A percentile compares a stretch with the other conserved stretches of the same genome.
Evolutionary conservation across 2,113 vertebrate species (phyloP).

Genomic region (Cololabis saira): DNA sequence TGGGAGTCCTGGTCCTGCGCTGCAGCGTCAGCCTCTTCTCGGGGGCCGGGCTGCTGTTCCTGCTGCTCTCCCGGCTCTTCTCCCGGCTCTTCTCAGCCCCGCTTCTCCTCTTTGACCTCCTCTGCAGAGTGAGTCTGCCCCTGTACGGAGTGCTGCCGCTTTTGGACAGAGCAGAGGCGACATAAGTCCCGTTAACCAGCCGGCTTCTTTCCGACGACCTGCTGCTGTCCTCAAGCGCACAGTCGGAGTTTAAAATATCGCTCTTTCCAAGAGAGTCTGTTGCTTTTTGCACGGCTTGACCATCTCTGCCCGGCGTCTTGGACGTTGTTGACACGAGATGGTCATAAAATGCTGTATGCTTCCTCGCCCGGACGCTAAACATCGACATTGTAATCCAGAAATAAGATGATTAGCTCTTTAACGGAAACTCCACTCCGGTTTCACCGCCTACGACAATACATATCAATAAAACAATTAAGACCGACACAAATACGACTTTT

Average conservation of each 20-base stretch:
- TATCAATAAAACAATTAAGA: neutral
- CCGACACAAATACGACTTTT: neutral
- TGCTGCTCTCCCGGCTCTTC: constrained; percentile 39
- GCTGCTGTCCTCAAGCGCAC: constrained; percentile 37
- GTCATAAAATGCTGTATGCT: constrained; percentile 71
- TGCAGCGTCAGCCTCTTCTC: constrained; percentile 79
- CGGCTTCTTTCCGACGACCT: constrained; percentile 61
- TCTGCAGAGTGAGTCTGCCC: constrained; percentile 81
- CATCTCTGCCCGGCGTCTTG: constrained; percentile 43
- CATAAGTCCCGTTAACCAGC: constrained; percentile 84
- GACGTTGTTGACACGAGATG: constrained; percentile 46
- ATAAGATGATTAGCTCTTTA: neutral
- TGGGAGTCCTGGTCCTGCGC: constrained; percentile 70
- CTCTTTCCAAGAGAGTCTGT: constrained; percentile 5
- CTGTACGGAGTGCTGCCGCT: constrained; percentile 58
- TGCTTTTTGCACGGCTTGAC: constrained; percentile 5
- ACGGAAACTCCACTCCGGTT: neutral
- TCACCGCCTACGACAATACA: neutral
- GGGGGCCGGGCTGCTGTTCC: constrained; percentile 32
- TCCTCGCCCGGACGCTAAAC: constrained; percentile 68
- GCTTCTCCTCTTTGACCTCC: constrained; percentile 76
- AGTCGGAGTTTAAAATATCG: constrained; percentile 43
- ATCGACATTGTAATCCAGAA: constrained; percentile 64
- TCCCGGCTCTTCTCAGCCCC: constrained; percentile 42
- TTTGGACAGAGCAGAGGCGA: constrained; percentile 81